Base-by-base conservation (phyloP, 2,113 vertebrate genomes). In the Mohoua ochrocephala region DNA sequence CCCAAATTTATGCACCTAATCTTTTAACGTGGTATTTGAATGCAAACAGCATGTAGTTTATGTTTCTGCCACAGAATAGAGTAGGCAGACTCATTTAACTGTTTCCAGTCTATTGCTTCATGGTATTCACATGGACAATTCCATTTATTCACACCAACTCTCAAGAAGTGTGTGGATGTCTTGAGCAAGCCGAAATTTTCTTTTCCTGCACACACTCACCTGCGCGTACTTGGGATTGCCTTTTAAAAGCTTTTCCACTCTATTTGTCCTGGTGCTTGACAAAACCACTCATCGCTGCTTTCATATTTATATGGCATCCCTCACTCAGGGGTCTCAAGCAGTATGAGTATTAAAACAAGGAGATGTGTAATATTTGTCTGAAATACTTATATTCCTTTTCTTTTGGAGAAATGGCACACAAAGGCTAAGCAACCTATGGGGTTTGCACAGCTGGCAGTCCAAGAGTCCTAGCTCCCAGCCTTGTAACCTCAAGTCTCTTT, bases 151-250 rank as follows among this genome's bases (percentile, higher is more conserved):
- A 16, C 42, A 57, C 9, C 9, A 65, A 9, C 16, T 84, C 35
- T 54, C 0, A 2, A 70, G 60, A 81, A 74, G 14, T 61, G 9
- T 50, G 24, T 23, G 4, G 1, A n/a, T 47, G 27, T 41, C 65
- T 89, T 68, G 44, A 87, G 44, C 18, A 82, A 64, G 37, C 14
- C 56, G 57, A 82, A 31, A 17, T 75, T 71, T 89, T 87, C 13
- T 77, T 87, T 81, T 71, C 37, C 44, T 41, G 16, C 3, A 0
- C 5, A 2, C 35, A 57, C 0, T 2, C 47, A 50, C 0, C 0
- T 26, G 16, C 10, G 2, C 17, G 1, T 61, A 22, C 35, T 86
- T 81, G 47, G 39, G n/a, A 75, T 67, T 61, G 28, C 26, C 71
- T 70, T 90, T 81, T 70, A 61, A 65, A 91, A 83, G 19, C 39